Percentiles rank a stretch among this genome's conserved stretches.
Conservation (phyloP, 37 sponge, comb jelly and placozoan species). For the Diacarnus erythraeanus region DNA sequence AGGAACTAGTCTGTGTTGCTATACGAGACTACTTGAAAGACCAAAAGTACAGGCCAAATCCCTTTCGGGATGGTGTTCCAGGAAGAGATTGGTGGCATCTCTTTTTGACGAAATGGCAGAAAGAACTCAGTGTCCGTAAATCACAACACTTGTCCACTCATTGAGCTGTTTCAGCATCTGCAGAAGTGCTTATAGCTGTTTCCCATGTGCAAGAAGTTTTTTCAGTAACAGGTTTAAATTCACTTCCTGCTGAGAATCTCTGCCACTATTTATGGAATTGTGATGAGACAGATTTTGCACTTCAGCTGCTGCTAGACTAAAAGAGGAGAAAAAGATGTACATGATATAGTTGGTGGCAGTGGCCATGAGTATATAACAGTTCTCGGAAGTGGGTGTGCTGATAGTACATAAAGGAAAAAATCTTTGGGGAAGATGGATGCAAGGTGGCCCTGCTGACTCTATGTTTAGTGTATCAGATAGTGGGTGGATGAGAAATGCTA, state of each 20-base stretch:
- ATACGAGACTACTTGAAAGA: conserved; percentile 31
- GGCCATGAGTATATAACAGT: conserved; percentile 61
- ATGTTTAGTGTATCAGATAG: too few species aligned
- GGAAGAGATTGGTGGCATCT: conserved; percentile 41
- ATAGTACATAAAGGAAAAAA: too few species aligned
- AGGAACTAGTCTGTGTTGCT: conserved; percentile 30
- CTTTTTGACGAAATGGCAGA: conserved; percentile 37
- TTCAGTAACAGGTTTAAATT: neutral
- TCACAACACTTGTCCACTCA: conserved; percentile 23
- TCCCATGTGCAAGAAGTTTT: neutral
- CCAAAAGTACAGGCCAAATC: conserved; percentile 19
- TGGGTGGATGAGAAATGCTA: too few species aligned
- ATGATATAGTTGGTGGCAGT: conserved; percentile 54
- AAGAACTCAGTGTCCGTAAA: conserved; percentile 17
- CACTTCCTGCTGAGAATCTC: conserved; percentile 1
- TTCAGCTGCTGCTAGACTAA: conserved; percentile 25
- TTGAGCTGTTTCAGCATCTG: conserved; percentile 13
- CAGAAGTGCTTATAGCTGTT: conserved; percentile 14
- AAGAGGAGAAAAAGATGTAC: conserved; percentile 44
- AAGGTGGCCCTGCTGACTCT: too few species aligned
- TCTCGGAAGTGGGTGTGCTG: conserved; percentile 34
- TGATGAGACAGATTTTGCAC: conserved; percentile 65
- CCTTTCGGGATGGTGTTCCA: conserved; percentile 26
- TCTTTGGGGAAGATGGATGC: too few species aligned
- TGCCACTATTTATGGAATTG: conserved; percentile 39